A percentile compares a stretch with the other conserved stretches of the same genome.
Evolutionary conservation across 2,888 invertebrate species (phyloP).

Genomic region (Heliconius cydno): DNA sequence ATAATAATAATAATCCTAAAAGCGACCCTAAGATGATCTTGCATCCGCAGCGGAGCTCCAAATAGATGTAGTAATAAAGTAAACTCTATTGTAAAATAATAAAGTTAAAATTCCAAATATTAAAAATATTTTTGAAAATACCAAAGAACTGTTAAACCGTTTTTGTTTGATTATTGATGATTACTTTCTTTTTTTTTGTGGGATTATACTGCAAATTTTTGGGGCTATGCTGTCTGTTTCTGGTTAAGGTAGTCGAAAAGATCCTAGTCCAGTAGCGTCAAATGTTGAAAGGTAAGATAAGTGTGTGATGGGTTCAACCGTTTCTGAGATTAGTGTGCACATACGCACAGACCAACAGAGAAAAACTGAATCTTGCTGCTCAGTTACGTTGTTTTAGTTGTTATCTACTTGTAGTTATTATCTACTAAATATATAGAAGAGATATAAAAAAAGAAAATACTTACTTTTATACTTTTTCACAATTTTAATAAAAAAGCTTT

Average conservation of each 20-base stretch:
- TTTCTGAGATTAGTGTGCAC: too few relatives aligned
- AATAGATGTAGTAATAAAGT: not conserved
- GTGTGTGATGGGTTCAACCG: too few relatives aligned
- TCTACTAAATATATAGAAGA: too few relatives aligned
- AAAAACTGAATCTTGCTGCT: too few relatives aligned
- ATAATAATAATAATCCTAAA: conserved; percentile 73
- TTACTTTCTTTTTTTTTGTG: conserved; percentile 68
- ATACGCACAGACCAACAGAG: too few relatives aligned
- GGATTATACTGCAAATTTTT: conserved; percentile 45
- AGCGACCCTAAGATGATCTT: conserved; percentile 55
- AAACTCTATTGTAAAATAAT: conserved; percentile 10
- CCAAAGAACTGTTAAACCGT: conserved; percentile 34
- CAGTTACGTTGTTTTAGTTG: too few relatives aligned
- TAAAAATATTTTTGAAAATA: conserved; percentile 23
- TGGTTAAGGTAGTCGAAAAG: not conserved
- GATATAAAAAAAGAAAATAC: too few relatives aligned
- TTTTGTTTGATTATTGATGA: conserved; percentile 77
- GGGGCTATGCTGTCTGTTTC: not conserved
- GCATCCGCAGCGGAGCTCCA: conserved; percentile 69
- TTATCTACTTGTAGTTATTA: too few relatives aligned
- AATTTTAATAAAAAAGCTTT: not conserved
- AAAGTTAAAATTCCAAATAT: not conserved
- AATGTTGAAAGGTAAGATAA: not conserved
- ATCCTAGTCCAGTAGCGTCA: not conserved
- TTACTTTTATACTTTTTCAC: too few relatives aligned